Base-by-base conservation (phyloP, 2,113 vertebrate species). In the Pangasianodon gigas region DNA sequence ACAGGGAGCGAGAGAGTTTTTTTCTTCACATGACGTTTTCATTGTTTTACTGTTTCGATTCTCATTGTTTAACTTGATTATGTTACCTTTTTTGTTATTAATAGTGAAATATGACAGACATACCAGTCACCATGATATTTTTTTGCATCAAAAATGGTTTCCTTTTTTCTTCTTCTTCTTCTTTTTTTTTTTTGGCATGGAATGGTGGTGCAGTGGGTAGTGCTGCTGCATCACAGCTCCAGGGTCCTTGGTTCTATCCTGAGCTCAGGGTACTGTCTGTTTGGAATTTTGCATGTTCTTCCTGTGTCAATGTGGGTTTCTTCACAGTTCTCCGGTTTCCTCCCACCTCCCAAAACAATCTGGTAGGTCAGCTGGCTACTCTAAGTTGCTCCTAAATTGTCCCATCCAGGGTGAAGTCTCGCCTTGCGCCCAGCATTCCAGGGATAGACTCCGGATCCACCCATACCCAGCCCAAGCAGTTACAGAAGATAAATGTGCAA, bases 1-100 rank as follows among this genome's bases (percentile, higher is more conserved):
- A 74, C n/a, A 80, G 52, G 85, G 74, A 74, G 48, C 32, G 71
- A 48, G 77, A 52, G 82, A 62, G 74, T 58, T 32, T 56, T 84
- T 26, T 44, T 24, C 54, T 41, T 44, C 52, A 84, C 32, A 60
- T 44, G 1, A 84, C 37, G 2, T 60, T 60, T 37, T 84, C 32
- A 84, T 13, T 18, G 24, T 46, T 62, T 62, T 26, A 84, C 79
- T 32, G 3, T 11, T 46, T 60, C 8, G 10, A 41, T 54, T 54
- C 52, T 54, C 52, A 54, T 54, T 11, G 37, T 37, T 37, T 37
- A 37, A 37, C 37, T 37, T 37, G 1, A 37, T 80, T 51, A 14
- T 37, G 14, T 56, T 83, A 19, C 9, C 52, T 58, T 6, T 41
- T 83, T 83, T 83, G 8, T 51, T 51, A 80, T 11, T 11, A 3